phyloP scores from a whole-genome alignment of 2,888 invertebrate genomes.

The Crematogaster levior region DNA sequence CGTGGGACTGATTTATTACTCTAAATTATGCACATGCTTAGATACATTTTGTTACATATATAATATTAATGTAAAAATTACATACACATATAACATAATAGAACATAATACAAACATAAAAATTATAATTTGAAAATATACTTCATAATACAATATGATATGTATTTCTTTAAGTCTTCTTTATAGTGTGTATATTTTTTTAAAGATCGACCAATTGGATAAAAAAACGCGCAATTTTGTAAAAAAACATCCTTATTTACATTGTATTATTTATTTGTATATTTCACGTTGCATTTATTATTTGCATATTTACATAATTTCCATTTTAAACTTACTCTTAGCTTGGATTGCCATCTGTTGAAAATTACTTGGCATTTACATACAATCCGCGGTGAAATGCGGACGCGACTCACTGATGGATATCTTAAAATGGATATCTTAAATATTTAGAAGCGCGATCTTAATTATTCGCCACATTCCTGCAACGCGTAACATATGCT shows the following conservation, averaged over 20 bases:
- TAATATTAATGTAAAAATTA: background rate
- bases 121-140: background rate
- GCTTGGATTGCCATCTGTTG: background rate
- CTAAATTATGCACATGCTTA: background rate
- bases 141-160: background rate
- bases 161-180: no score
- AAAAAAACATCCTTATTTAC: background rate
- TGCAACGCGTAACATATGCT: background rate
- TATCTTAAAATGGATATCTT: conserved; percentile 31
- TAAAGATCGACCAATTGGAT: background rate
- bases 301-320: no score
- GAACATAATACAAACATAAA: background rate
- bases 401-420: background rate
- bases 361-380: background rate
- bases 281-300: no score
- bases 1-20: no score
- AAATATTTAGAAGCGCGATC: conserved; percentile 31
- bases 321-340: background rate
- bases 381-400: background rate
- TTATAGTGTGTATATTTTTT: background rate
- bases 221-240: background rate
- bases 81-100: no score
- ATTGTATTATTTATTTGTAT: background rate
- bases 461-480: conserved; percentile 44
- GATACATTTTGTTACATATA: background rate